Base-by-base conservation (phyloP, 53 echinoderm and acorn worm species). In the Echinarachnius parma region DNA sequence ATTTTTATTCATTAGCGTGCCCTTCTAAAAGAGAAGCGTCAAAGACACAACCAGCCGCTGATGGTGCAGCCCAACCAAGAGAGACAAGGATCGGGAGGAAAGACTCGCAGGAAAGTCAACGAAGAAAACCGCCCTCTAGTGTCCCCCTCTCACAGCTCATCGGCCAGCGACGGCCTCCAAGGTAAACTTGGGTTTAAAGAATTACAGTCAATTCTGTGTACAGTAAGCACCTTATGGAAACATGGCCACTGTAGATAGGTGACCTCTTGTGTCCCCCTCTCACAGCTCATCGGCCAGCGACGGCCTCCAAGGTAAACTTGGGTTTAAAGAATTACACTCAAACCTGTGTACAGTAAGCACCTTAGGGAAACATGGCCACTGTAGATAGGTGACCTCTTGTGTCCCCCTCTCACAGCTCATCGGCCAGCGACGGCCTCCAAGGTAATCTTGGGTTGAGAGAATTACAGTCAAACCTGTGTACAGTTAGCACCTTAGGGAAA, bases 21-120 rank as follows among this genome's bases (percentile, higher is more conserved):
- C 31, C 64, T 95, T 45, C 78, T 95, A 20, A 64, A 64, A 62
- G 89, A 95, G 77, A 95, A 95, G 39, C 77, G 87, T 25, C 81
- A 87, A 66, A 66, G 84, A 22, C 87, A 89, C 62, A 95, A 87
- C 75, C 90, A 90, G 77, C 95, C 95, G 13, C 78, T 89, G 78
- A 90, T 87, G 79, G 88, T 95, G 20, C 86, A 89, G 70, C 89
- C 95, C 21, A 95, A 95, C 16, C 87, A 95, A 57, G 95, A 87
- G 60, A 61, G 95, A 18, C 87, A 86, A 27, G 82, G 84, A 3
- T 95, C 95, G 9, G 95, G 87, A 27, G 95, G 95, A 5, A 95
- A 90, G 61, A 81, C 90, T 30, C 52, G 90, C 28, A 59, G 90
- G 32, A 81, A 81, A 39, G 84, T 80, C 28, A 81, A 86, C 7